These are phyloP conservation scores for Pachyuromys duprasi DNA, from an alignment of 2,797 vertebrate species.

Conservation along the genomic window DNA sequence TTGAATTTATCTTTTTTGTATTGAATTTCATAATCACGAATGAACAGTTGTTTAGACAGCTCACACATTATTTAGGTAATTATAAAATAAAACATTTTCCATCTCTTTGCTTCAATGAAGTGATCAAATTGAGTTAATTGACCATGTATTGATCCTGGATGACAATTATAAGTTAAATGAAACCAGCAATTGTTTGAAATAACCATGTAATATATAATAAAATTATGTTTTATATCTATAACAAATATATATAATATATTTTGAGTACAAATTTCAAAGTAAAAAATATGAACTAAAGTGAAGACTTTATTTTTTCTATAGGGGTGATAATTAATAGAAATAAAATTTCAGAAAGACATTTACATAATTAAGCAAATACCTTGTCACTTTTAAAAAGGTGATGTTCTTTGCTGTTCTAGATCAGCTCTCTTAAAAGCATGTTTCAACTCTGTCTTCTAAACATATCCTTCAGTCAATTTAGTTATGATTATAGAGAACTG, in stretches of 20 bases:
- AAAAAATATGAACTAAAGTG: background rate
- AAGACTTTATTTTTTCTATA: background rate
- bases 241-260: too few species aligned
- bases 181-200: slow-evolving; percentile 4
- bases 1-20: too few species aligned
- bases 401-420: background rate
- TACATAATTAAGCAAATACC: background rate
- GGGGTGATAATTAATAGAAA: background rate
- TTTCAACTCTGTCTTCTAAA: background rate
- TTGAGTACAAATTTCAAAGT: background rate
- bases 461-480: background rate
- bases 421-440: background rate
- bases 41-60: slow-evolving; percentile 7
- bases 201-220: background rate
- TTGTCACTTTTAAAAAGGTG: background rate
- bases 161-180: background rate
- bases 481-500: background rate
- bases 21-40: background rate
- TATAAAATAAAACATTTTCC: background rate
- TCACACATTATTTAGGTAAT: slow-evolving; percentile 24
- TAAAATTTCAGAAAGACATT: background rate
- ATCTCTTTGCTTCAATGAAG: background rate
- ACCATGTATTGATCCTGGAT: background rate
- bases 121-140: background rate
- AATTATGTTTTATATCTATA: background rate